These are phyloP conservation scores for Amblyraja radiata DNA, from an alignment of 2,797 vertebrate genomes.

Conservation along the genomic window DNA sequence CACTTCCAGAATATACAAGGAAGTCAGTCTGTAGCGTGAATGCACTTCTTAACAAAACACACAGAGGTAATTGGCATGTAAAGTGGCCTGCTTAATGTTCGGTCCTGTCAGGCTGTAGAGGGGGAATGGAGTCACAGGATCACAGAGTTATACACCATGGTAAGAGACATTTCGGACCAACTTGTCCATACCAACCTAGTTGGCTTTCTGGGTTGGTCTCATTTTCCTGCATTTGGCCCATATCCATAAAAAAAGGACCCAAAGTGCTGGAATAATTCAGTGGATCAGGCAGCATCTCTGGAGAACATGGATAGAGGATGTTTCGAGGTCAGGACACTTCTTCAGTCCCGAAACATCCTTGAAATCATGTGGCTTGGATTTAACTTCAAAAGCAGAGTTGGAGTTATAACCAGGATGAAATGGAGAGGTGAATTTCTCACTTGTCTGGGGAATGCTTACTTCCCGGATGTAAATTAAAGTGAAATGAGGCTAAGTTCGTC, in stretches of 20 bases:
- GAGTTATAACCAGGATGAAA: neutral
- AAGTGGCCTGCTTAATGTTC: neutral
- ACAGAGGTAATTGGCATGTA: neutral
- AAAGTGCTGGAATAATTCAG: too few relatives aligned
- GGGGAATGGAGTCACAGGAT: too few relatives aligned
- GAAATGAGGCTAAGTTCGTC: neutral
- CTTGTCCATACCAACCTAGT: too few relatives aligned
- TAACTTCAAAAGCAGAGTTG: neutral
- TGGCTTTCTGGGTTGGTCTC: too few relatives aligned
- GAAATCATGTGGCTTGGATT: neutral
- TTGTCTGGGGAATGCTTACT: neutral
- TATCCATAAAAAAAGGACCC: too few relatives aligned
- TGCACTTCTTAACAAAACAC: neutral
- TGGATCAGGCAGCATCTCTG: too few relatives aligned
- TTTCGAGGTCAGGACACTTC: too few relatives aligned
- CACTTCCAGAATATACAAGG: neutral
- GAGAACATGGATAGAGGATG: too few relatives aligned
- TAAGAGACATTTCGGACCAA: too few relatives aligned
- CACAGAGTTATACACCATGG: too few relatives aligned
- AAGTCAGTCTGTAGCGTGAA: neutral
- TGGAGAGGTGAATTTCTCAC: neutral
- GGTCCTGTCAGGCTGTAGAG: neutral
- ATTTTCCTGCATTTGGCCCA: too few relatives aligned
- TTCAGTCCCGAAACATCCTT: too few relatives aligned
- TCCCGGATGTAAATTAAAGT: neutral